phyloP scores from a whole-genome alignment of 2,888 invertebrate species.

The Drosophila monieri region DNA sequence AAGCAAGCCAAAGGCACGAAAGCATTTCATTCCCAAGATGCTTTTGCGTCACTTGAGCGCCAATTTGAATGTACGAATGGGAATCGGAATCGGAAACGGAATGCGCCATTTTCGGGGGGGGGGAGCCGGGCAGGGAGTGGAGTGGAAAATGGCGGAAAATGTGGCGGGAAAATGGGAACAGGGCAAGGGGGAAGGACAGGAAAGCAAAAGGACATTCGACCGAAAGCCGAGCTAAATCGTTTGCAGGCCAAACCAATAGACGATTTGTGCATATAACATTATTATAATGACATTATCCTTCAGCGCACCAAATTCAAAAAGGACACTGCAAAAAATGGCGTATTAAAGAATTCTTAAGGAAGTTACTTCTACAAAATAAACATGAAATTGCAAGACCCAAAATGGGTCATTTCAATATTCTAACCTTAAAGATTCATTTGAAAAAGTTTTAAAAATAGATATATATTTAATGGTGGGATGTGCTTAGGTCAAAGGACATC shows the following conservation, averaged over 20 bases:
- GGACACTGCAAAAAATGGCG: background rate
- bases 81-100: constrained; percentile 3
- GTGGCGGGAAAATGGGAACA: constrained; percentile 5
- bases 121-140: too few species aligned
- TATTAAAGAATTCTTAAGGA: too few species aligned
- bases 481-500: background rate
- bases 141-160: background rate
- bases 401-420: too few species aligned
- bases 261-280: constrained; percentile 60
- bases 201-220: too few species aligned
- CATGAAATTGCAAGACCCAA: too few species aligned
- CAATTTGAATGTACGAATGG: constrained; percentile 31
- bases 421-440: background rate
- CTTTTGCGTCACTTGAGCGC: constrained; percentile 58
- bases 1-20: constrained; percentile 6
- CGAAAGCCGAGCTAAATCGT: constrained; percentile 19
- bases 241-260: constrained; percentile 45
- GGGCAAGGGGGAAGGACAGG: background rate
- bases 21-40: constrained; percentile 57
- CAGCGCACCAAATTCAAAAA: constrained; percentile 7
- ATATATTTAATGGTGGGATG: background rate
- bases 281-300: constrained; percentile 64
- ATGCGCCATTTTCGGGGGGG: constrained; percentile 2
- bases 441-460: background rate
- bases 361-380: too few species aligned